Conservation (phyloP, 2,888 invertebrate genomes). For the Coelogynopora nodosa region DNA sequence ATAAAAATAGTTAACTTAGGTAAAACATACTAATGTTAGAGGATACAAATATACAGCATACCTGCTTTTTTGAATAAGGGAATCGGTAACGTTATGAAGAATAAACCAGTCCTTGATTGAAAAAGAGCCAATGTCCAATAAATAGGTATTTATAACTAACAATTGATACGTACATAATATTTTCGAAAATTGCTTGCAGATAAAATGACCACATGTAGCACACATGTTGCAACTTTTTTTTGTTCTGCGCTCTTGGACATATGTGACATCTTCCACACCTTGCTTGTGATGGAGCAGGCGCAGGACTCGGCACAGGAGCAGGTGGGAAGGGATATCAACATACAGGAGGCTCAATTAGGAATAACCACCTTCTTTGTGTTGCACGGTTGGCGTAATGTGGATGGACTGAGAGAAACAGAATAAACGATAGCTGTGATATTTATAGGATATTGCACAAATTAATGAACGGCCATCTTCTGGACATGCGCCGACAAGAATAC, state of each 20-base stretch:
- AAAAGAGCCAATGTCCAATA: not conserved
- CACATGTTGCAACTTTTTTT: not conserved
- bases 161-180: not conserved
- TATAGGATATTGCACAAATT: constrained; percentile 18
- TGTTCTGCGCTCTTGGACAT: not conserved
- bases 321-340: not conserved
- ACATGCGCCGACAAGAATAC: not conserved
- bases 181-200: not conserved
- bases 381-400: not conserved
- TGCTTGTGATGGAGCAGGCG: not conserved
- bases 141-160: not conserved
- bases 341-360: not conserved
- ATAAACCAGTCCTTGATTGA: not conserved
- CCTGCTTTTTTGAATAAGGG: not conserved
- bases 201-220: not conserved
- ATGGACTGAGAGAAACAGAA: constrained; percentile 11
- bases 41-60: not conserved
- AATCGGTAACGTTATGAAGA: not conserved
- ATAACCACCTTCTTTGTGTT: constrained; percentile 3
- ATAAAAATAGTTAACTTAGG: not conserved
- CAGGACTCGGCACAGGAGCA: not conserved
- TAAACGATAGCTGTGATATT: not conserved
- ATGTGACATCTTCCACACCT: not conserved
- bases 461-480: not conserved
- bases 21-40: not conserved